Evolutionary conservation across 2,113 vertebrate genomes (phyloP).

Genomic region (Malaclemys terrapin): DNA sequence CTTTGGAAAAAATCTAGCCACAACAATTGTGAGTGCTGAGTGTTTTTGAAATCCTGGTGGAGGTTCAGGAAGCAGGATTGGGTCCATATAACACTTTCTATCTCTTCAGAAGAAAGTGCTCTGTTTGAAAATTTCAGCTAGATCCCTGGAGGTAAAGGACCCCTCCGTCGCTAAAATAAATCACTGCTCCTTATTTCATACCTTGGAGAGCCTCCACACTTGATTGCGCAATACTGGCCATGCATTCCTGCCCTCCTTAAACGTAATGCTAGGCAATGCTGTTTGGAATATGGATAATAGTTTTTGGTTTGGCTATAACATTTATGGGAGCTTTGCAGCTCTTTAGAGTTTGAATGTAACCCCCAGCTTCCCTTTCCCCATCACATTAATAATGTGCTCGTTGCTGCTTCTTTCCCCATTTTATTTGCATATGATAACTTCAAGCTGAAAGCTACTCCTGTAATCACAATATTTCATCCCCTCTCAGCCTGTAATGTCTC

Average conservation of each 20-base stretch:
- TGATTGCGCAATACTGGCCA: rapidly evolving
- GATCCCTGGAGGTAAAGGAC: neutral
- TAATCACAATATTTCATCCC: slow-evolving; percentile 35
- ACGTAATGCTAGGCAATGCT: neutral
- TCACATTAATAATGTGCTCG: neutral
- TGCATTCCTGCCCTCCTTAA: rapidly evolving
- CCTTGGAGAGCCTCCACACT: neutral
- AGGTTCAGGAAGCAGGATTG: rapidly evolving
- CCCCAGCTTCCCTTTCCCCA: neutral
- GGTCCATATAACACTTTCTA: rapidly evolving
- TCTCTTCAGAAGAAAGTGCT: neutral
- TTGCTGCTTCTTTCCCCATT: neutral
- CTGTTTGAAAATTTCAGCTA: neutral
- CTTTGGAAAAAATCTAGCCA: neutral
- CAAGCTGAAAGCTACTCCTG: slow-evolving; percentile 1
- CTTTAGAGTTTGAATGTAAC: neutral
- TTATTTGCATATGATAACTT: slow-evolving; percentile 23
- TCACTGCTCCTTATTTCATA: neutral
- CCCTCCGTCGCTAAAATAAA: neutral
- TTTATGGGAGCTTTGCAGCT: neutral
- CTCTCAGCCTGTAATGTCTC: neutral
- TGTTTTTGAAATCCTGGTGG: neutral
- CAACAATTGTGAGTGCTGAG: rapidly evolving
- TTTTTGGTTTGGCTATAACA: neutral
- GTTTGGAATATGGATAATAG: neutral